These are phyloP conservation scores for Steinernema khuongi DNA, from an alignment of 1,140 invertebrate genomes.

Conservation along the genomic window DNA sequence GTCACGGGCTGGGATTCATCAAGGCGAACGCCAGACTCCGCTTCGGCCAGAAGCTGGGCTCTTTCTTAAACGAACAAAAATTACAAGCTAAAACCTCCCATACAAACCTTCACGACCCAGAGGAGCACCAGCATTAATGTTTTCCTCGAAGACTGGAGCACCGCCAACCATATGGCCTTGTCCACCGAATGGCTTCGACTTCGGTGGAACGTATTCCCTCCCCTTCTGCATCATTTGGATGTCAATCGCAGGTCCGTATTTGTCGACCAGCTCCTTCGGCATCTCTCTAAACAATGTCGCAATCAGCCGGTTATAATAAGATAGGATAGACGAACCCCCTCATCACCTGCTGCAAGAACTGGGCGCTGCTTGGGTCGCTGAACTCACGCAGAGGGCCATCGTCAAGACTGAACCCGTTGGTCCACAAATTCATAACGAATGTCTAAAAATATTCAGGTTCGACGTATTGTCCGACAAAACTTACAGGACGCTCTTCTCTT, in stretches of 20 bases:
- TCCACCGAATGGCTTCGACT: background rate
- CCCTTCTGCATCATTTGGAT: background rate
- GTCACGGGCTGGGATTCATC: background rate
- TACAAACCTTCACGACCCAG: background rate
- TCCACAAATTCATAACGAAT: constrained; percentile 81
- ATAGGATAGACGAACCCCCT: constrained; percentile 66
- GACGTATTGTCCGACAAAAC: too few relatives aligned
- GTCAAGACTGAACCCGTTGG: constrained; percentile 89
- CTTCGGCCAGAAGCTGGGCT: background rate
- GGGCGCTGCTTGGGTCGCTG: constrained; percentile 75
- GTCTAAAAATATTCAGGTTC: constrained; percentile 55
- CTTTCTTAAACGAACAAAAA: too few relatives aligned
- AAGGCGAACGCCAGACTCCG: background rate
- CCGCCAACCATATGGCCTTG: background rate
- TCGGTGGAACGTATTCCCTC: background rate
- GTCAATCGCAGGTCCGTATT: background rate
- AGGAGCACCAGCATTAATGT: background rate
- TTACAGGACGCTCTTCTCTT: too few relatives aligned
- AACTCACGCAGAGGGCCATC: constrained; percentile 77
- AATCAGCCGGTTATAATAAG: too few relatives aligned
- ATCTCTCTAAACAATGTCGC: constrained; percentile 79
- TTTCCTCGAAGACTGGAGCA: background rate
- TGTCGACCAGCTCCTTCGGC: constrained; percentile 72
- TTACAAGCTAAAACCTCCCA: too few relatives aligned
- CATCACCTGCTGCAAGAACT: constrained; percentile 79